These are phyloP conservation scores for Sesia bembeciformis DNA, from an alignment of 2,888 invertebrate genomes.

Conservation along the genomic window DNA sequence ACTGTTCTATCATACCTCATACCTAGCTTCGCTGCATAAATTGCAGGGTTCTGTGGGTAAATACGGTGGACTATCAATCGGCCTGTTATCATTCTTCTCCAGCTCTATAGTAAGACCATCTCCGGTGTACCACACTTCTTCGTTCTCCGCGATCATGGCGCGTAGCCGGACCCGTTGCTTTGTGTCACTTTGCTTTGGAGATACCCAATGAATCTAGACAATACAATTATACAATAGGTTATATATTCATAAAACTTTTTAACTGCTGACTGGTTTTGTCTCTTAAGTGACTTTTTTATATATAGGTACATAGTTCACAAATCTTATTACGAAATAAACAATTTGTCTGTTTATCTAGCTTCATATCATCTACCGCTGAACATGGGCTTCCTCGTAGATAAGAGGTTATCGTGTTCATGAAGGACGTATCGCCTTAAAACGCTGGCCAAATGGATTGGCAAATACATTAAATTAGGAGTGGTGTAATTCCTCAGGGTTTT, in stretches of 20 bases:
- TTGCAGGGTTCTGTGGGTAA: slow-evolving; percentile 25
- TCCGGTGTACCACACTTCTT: slow-evolving; percentile 48
- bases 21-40: slow-evolving; percentile 58
- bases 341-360: no score
- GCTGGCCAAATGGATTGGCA: no score
- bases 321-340: no score
- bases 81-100: slow-evolving; percentile 33
- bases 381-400: no score
- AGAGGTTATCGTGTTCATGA: no score
- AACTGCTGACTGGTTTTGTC: neutral
- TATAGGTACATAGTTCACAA: no score
- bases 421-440: no score
- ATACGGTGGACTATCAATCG: slow-evolving; percentile 42
- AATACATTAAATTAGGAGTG: no score
- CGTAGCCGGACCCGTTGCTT: slow-evolving; percentile 43
- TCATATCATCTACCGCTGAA: no score
- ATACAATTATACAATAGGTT: neutral
- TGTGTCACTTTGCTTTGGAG: slow-evolving; percentile 34
- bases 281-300: no score
- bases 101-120: slow-evolving; percentile 35
- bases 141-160: slow-evolving; percentile 59
- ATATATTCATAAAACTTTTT: neutral
- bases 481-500: no score
- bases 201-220: slow-evolving; percentile 57
- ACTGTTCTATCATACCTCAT: slow-evolving; percentile 35